Evolutionary conservation across 2,797 vertebrate species (phyloP).

Genomic region (Notolepis coatsorum): DNA sequence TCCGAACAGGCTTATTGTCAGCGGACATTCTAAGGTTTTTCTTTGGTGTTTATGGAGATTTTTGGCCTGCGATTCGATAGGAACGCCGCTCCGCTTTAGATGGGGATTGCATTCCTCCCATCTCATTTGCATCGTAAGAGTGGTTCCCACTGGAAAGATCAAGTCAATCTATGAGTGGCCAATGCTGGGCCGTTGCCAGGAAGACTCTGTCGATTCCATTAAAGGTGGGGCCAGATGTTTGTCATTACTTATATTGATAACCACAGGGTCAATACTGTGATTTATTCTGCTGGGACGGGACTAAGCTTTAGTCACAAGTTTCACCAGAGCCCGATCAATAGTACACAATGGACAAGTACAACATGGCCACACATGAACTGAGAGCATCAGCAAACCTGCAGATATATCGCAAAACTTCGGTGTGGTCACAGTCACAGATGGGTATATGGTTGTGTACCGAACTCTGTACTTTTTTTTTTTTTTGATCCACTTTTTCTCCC

Average conservation of each 20-base stretch:
- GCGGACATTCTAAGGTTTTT: constrained; percentile 59
- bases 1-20: constrained; percentile 68
- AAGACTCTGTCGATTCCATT: constrained; percentile 83
- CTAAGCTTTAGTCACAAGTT: constrained; percentile 87
- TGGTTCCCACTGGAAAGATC: constrained; percentile 79
- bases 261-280: constrained; percentile 83
- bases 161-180: constrained; percentile 80
- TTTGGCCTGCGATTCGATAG: constrained; percentile 66
- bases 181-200: constrained; percentile 68
- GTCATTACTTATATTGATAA: constrained; percentile 88
- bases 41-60: constrained; percentile 72
- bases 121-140: constrained; percentile 76
- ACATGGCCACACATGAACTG: constrained; percentile 73
- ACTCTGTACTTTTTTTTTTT: too few species aligned
- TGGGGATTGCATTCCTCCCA: constrained; percentile 59
- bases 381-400: constrained; percentile 67
- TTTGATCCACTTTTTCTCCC: too few species aligned
- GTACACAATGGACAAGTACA: constrained; percentile 82
- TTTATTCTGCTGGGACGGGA: constrained; percentile 83
- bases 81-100: constrained; percentile 55
- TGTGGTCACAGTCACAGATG: constrained; percentile 13
- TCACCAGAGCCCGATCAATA: constrained; percentile 81
- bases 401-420: constrained; percentile 61
- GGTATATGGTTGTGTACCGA: neutral
- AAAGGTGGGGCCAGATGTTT: constrained; percentile 86